phyloP scores from a whole-genome alignment of 1,140 invertebrate species.

The Paramacrobiotus metropolitanus region DNA sequence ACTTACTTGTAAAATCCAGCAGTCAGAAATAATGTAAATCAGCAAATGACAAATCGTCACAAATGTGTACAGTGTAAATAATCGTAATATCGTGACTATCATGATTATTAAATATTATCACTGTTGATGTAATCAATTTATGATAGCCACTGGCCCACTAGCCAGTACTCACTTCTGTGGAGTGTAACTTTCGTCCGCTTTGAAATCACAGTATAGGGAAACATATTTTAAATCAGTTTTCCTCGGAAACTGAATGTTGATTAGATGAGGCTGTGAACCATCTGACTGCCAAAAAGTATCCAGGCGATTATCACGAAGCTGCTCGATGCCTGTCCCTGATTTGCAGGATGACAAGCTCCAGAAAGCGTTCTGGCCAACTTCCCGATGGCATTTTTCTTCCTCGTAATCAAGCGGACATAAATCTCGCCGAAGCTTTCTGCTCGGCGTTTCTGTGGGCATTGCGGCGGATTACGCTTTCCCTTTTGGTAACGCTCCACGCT shows the following conservation, averaged over 20 bases:
- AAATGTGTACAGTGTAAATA: no score
- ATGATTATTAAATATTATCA: no score
- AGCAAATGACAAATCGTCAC: no score
- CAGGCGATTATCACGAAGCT: conserved; percentile 71
- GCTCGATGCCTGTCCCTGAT: conserved; percentile 80
- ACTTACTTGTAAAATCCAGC: no score
- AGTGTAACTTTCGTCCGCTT: conserved; percentile 94
- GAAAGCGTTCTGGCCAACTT: conserved; percentile 85
- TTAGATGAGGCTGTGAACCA: conserved; percentile 84
- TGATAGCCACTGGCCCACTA: no score
- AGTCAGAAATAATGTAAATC: no score
- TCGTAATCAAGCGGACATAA: neutral
- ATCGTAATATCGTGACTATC: no score
- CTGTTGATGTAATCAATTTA: no score
- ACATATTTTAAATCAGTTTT: conserved; percentile 88
- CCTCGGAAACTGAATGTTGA: conserved; percentile 87
- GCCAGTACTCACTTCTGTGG: conserved; percentile 49
- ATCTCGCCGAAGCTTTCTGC: neutral
- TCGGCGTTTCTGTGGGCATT: neutral
- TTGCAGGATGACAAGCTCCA: conserved; percentile 96
- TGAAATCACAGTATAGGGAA: conserved; percentile 90
- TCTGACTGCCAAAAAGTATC: conserved; percentile 99
- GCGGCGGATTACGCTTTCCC: no score
- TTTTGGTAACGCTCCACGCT: no score
- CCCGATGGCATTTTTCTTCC: conserved; percentile 25